phyloP scores from a whole-genome alignment of 2,888 invertebrate genomes.

The Mantis religiosa region DNA sequence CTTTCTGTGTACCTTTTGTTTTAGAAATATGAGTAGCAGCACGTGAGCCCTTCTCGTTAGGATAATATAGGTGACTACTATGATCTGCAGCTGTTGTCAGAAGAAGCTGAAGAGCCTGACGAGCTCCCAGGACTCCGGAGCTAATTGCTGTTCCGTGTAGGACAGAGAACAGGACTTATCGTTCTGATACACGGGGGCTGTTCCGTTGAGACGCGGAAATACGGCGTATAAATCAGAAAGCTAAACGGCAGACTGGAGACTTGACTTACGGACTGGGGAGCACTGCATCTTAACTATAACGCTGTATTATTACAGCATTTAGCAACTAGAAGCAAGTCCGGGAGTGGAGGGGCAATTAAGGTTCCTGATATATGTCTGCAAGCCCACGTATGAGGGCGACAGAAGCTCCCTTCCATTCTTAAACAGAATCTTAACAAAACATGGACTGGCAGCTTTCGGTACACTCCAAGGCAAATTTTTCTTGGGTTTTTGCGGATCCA shows the following conservation, averaged over 20 bases:
- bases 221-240: slow-evolving; percentile 25
- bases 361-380: slow-evolving; percentile 16
- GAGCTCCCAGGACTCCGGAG: background rate
- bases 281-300: slow-evolving; percentile 27
- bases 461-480: too few species aligned
- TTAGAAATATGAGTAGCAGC: too few species aligned
- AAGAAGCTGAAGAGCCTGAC: background rate
- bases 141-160: slow-evolving; percentile 22
- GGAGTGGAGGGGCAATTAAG: background rate
- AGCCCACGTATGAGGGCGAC: background rate
- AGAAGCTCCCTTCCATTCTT: background rate
- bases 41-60: too few species aligned
- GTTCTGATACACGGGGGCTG: slow-evolving; percentile 20
- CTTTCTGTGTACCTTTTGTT: too few species aligned
- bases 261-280: slow-evolving; percentile 20
- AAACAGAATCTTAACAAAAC: background rate
- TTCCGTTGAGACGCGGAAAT: slow-evolving; percentile 25
- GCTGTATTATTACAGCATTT: slow-evolving; percentile 20
- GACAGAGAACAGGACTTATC: slow-evolving; percentile 21
- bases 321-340: slow-evolving; percentile 12
- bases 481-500: too few species aligned
- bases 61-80: background rate
- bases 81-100: background rate
- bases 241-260: slow-evolving; percentile 15
- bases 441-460: too few species aligned